Base-by-base conservation (phyloP, 1,140 invertebrate genomes). In the Chrysomallon squamiferum region DNA sequence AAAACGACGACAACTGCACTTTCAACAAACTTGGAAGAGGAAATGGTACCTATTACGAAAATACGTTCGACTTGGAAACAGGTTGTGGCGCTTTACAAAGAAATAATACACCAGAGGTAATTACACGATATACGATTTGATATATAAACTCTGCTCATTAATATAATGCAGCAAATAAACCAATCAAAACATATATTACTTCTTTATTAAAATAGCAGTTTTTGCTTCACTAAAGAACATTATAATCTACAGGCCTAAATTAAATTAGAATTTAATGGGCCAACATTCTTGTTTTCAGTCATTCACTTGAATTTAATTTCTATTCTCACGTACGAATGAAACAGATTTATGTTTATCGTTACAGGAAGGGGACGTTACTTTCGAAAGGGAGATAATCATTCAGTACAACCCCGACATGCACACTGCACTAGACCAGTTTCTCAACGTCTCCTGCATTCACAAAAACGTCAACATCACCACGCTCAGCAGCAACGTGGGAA, bases 361-460 rank as follows among this genome's bases (percentile, higher is more conserved):
- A 3, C 50, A 54, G 50, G 50, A 3, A 1, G 50, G 13, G 4
- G 50, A 54, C 50, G n/a, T 20, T 3, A 54, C 50, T 18, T 54
- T 54, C 25, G 22, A 54, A 30, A 15, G 50, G 25, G 50, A 54
- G 50, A 30, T 54, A 30, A 54, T 54, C 18, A 30, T 54, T 7
- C 50, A 54, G 50, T 54, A 54, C 50, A 54, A 54, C n/a, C 50
- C 50, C 25, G 25, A 54, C 25, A 9, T 54, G 50, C 22, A 54
- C 18, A 54, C 50, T 2, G 22, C 22, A 13, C 2, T 54, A 13
- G 50, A 54, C n/a, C 50, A 54, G 50, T 27, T 54, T 7, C 22
- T 54, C 50, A 54, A 25, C 22, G 13, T 54, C 25, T 54, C 50
- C 20, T 54, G 50, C 29, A 22, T 27, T 18, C 50, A 54, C 29